Conservation (phyloP, 2,113 vertebrate genomes). For the Stegastes partitus region DNA sequence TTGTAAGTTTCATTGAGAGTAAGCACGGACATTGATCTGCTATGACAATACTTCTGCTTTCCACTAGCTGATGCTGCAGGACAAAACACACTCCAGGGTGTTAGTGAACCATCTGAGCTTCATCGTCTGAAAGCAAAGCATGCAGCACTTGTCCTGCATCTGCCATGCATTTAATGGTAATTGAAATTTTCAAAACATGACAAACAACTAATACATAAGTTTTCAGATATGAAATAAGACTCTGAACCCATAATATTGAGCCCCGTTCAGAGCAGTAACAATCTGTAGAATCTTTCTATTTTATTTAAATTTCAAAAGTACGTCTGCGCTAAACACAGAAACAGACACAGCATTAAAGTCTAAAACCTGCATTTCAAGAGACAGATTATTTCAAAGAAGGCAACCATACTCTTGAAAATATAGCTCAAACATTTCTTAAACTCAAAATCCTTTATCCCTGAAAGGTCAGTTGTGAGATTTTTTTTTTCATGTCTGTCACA, state of each 20-base stretch:
- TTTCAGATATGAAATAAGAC: neutral
- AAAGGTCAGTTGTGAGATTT: too few relatives aligned
- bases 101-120: neutral
- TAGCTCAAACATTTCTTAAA: too few relatives aligned
- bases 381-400: too few relatives aligned
- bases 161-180: too few relatives aligned
- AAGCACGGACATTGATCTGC: neutral
- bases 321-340: neutral
- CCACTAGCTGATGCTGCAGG: slow-evolving; percentile 60
- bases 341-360: neutral
- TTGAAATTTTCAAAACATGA: too few relatives aligned
- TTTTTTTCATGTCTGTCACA: too few relatives aligned
- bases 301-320: slow-evolving; percentile 6
- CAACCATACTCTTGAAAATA: too few relatives aligned
- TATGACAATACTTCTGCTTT: neutral
- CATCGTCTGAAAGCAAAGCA: neutral
- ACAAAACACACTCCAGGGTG: slow-evolving; percentile 2
- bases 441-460: too few relatives aligned
- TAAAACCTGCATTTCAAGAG: too few relatives aligned
- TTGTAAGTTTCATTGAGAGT: neutral
- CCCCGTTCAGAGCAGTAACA: neutral
- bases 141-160: too few relatives aligned
- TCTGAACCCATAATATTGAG: too few relatives aligned
- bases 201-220: neutral
- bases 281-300: neutral